Percentiles rank a stretch among this genome's conserved stretches.
These are phyloP conservation scores for Columba guinea DNA, from an alignment of 2,797 vertebrate genomes.

Conservation along the genomic window DNA sequence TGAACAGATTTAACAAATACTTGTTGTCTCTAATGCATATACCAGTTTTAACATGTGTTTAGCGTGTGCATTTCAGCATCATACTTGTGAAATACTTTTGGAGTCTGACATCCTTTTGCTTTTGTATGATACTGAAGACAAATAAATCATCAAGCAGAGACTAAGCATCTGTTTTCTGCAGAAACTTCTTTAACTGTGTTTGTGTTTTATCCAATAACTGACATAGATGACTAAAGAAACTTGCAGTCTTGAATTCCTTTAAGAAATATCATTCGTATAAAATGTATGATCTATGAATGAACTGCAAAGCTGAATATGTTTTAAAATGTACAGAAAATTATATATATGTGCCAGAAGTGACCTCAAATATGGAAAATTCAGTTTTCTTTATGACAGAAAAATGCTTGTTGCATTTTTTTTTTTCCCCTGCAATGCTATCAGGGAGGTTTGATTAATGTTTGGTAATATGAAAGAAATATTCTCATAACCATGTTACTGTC, in stretches of 20 bases:
- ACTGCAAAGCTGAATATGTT: not conserved
- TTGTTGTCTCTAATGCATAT: not conserved
- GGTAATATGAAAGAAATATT: not conserved
- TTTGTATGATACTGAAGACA: not conserved
- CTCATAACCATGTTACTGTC: not conserved
- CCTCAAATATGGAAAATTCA: not conserved
- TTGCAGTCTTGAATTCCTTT: not conserved
- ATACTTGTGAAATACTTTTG: not conserved
- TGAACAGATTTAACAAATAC: not conserved
- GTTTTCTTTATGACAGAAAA: not conserved
- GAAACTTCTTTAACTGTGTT: not conserved
- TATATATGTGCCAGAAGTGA: not conserved
- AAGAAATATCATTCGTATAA: not conserved
- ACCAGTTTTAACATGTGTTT: not conserved
- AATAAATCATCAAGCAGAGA: not conserved
- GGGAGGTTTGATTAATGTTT: not conserved
- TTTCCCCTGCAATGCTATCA: not conserved
- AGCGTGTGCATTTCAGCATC: not conserved
- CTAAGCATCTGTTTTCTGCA: not conserved
- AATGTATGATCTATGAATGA: not conserved
- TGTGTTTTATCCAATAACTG: not conserved
- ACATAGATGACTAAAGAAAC: not conserved
- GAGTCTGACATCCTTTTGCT: not conserved
- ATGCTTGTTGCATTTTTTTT: accelerated
- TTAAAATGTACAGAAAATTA: not conserved